Percentiles rank a stretch among this genome's conserved stretches.
These are phyloP conservation scores for Lanistes nyassanus DNA, from an alignment of 1,140 invertebrate genomes.

Conservation along the genomic window DNA sequence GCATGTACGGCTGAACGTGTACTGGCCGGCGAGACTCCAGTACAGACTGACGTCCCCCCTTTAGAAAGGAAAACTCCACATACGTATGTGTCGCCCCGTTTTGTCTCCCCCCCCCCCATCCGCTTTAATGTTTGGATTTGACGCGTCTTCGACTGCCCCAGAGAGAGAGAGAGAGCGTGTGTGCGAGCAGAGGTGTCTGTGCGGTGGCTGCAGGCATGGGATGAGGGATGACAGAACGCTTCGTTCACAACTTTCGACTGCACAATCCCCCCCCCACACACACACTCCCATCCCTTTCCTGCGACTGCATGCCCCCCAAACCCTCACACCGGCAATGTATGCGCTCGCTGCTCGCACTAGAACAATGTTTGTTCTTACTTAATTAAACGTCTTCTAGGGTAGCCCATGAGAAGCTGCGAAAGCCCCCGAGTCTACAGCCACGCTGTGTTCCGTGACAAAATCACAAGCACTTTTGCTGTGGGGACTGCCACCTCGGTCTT, in stretches of 20 bases:
- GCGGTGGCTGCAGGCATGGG: too few relatives aligned
- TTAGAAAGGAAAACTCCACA: not conserved
- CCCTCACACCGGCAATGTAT: not conserved
- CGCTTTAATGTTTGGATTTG: not conserved
- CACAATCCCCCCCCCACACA: not conserved
- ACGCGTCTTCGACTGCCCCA: too few relatives aligned
- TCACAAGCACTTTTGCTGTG: too few relatives aligned
- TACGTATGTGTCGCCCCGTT: conserved; percentile 9
- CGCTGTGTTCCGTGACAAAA: too few relatives aligned
- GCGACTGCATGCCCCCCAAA: too few relatives aligned
- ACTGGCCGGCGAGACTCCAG: too few relatives aligned
- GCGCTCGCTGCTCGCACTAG: conserved; percentile 10
- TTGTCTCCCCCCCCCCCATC: not conserved
- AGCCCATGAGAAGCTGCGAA: conserved; percentile 9
- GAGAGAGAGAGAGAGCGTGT: too few relatives aligned
- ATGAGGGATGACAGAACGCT: too few relatives aligned
- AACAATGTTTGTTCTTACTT: conserved; percentile 27
- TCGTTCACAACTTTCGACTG: not conserved
- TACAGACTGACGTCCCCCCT: not conserved
- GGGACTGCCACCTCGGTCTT: too few relatives aligned
- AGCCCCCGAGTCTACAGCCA: not conserved
- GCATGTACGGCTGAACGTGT: too few relatives aligned
- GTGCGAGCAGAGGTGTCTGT: too few relatives aligned
- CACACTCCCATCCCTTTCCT: not conserved
- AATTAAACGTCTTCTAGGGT: conserved; percentile 21